Conservation (phyloP, 1,140 invertebrate genomes). For the Coboldia fuscipes region DNA sequence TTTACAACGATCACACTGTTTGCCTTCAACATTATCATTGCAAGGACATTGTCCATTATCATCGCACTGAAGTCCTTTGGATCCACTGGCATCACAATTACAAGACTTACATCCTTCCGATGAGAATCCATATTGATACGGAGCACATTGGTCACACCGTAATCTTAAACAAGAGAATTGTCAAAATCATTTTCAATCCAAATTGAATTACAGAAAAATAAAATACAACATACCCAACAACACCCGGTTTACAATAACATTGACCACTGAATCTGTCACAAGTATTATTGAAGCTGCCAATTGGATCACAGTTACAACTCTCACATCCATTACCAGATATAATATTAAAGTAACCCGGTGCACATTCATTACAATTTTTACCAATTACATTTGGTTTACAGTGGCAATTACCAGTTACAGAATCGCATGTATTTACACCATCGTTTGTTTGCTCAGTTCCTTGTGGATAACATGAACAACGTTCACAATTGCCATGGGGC, state of each 20-base stretch:
- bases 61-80: constrained; percentile 62
- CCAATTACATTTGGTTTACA: constrained; percentile 77
- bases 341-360: constrained; percentile 62
- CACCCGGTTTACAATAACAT: constrained; percentile 66
- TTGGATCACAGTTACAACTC: constrained; percentile 63
- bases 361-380: constrained; percentile 69
- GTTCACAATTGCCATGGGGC: constrained; percentile 75
- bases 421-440: constrained; percentile 55
- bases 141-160: constrained; percentile 64
- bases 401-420: constrained; percentile 62
- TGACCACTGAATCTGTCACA: constrained; percentile 66
- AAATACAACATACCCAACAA: constrained; percentile 40
- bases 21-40: constrained; percentile 74
- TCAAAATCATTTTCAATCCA: no score
- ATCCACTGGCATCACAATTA: constrained; percentile 76
- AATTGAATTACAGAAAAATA: constrained; percentile 1
- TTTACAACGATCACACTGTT: constrained; percentile 78
- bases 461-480: constrained; percentile 59
- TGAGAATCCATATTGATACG: constrained; percentile 79
- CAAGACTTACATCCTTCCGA: constrained; percentile 63
- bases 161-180: constrained; percentile 26
- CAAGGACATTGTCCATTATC: constrained; percentile 71
- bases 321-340: constrained; percentile 65
- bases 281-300: constrained; percentile 64
- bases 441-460: constrained; percentile 52